Percentiles rank a stretch among this genome's conserved stretches.
These are phyloP conservation scores for Malaclemys terrapin DNA, from an alignment of 2,113 vertebrate species.

Conservation along the genomic window DNA sequence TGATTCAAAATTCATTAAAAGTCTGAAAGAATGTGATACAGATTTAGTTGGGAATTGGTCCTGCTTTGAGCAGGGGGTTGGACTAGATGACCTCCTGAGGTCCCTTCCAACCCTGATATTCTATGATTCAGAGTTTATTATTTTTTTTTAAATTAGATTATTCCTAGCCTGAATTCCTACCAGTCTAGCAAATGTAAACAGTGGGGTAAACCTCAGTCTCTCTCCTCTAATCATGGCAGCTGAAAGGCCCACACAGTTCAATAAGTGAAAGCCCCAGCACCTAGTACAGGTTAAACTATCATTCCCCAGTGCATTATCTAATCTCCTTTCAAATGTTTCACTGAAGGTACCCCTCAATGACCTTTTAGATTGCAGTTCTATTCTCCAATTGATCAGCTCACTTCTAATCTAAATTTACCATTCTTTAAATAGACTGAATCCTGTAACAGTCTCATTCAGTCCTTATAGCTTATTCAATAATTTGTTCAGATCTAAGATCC, in stretches of 20 bases:
- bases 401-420: neutral
- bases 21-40: conserved; percentile 22
- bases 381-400: neutral
- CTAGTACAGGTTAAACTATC: conserved; percentile 28
- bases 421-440: neutral
- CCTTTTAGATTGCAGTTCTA: conserved; percentile 36
- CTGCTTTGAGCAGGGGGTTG: too few relatives aligned
- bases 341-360: conserved; percentile 57
- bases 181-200: conserved; percentile 16
- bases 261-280: conserved; percentile 50
- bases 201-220: conserved; percentile 10
- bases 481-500: neutral
- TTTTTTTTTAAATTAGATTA: conserved; percentile 4
- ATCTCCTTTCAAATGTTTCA: conserved; percentile 64
- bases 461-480: neutral
- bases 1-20: neutral
- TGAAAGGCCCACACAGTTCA: conserved; percentile 29
- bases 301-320: conserved; percentile 29
- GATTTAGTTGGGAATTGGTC: too few relatives aligned
- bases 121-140: neutral
- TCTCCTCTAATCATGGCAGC: conserved; percentile 29
- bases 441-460: neutral
- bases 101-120: too few relatives aligned
- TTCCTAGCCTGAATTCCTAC: conserved; percentile 8
- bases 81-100: too few relatives aligned